Evolutionary conservation across 1,140 invertebrate genomes (phyloP).

Genomic region (Drosophila neocordata): DNA sequence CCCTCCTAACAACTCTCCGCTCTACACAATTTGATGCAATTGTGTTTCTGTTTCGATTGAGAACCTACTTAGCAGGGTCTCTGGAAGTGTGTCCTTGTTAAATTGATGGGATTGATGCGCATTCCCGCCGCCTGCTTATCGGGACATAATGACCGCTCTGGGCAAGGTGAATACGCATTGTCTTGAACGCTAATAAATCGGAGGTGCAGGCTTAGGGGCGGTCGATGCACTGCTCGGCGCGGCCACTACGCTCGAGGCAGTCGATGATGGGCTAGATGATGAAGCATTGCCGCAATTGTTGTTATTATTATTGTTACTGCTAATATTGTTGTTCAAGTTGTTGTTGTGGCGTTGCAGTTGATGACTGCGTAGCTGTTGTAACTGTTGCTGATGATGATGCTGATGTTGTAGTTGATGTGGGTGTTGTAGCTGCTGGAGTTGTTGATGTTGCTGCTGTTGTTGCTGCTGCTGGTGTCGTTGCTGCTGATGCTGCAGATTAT

Average conservation of each 20-base stretch:
- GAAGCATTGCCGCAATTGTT: conserved; percentile 66
- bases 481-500: conserved; percentile 69
- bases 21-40: conserved; percentile 20
- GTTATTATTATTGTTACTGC: conserved; percentile 54
- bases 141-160: conserved; percentile 66
- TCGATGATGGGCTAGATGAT: conserved; percentile 70
- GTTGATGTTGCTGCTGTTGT: conserved; percentile 61
- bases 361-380: conserved; percentile 55
- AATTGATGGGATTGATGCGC: conserved; percentile 40
- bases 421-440: conserved; percentile 47
- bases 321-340: conserved; percentile 44
- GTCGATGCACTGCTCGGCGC: conserved; percentile 40
- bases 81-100: conserved; percentile 19
- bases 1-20: neutral
- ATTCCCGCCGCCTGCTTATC: conserved; percentile 35
- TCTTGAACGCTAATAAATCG: conserved; percentile 79
- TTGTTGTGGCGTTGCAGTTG: conserved; percentile 63
- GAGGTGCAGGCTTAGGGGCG: conserved; percentile 53
- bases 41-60: neutral
- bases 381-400: conserved; percentile 36
- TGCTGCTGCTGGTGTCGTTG: conserved; percentile 62
- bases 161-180: conserved; percentile 71
- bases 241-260: conserved; percentile 62
- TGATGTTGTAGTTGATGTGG: conserved; percentile 31
- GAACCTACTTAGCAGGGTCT: no score